A percentile compares a stretch with the other conserved stretches of the same genome.
Conservation (phyloP, 2,888 invertebrate species). For the Philereme transversata region DNA sequence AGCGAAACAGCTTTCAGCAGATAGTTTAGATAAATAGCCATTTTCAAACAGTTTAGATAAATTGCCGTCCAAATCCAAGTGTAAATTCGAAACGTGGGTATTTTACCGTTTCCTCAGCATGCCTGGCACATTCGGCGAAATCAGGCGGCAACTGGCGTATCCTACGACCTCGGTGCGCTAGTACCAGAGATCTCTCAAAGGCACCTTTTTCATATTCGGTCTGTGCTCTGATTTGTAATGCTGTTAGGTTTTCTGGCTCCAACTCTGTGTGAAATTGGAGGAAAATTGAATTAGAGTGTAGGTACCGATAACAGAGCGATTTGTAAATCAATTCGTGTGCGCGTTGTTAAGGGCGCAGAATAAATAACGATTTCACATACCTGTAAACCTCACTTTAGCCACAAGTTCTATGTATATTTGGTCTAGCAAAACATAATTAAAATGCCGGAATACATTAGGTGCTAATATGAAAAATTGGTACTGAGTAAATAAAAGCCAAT, state of each 20-base stretch:
- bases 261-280: constrained; percentile 51
- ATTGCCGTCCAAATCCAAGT: constrained; percentile 27
- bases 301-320: constrained; percentile 1
- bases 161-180: constrained; percentile 62
- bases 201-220: constrained; percentile 75
- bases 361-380: not conserved
- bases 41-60: constrained; percentile 20
- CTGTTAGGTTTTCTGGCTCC: constrained; percentile 69
- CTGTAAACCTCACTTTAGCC: too few species aligned
- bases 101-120: constrained; percentile 72
- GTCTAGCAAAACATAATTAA: too few species aligned
- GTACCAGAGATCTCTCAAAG: constrained; percentile 68
- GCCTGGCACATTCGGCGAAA: constrained; percentile 69
- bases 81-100: constrained; percentile 24
- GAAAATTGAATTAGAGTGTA: constrained; percentile 10
- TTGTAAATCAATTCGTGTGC: not conserved
- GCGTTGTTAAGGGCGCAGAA: not conserved
- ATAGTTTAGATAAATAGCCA: constrained; percentile 5
- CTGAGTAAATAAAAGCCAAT: too few species aligned
- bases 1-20: constrained; percentile 2
- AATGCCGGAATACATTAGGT: too few species aligned
- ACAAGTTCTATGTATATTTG: too few species aligned
- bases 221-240: constrained; percentile 69
- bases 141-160: constrained; percentile 61
- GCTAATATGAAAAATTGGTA: too few species aligned